Evolutionary conservation across 2,888 invertebrate genomes (phyloP).

Genomic region (Operophtera brumata): DNA sequence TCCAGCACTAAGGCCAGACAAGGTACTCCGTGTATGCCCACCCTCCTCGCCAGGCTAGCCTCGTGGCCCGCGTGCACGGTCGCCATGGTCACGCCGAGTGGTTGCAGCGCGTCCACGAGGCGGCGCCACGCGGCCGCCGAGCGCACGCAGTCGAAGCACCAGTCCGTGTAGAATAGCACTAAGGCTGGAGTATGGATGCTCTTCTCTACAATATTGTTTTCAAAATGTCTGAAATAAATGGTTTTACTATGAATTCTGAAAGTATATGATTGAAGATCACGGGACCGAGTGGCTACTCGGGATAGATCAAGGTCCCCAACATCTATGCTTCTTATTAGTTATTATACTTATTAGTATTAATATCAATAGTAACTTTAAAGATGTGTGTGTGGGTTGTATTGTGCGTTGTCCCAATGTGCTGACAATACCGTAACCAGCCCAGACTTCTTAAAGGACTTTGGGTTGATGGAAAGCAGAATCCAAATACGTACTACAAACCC

Average conservation of each 20-base stretch:
- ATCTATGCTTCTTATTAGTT: no score
- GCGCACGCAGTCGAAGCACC: conserved; percentile 95
- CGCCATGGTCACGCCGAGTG: conserved; percentile 89
- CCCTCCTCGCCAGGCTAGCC: conserved; percentile 85
- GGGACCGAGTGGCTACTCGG: no score
- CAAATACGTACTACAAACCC: no score
- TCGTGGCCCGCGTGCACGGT: conserved; percentile 92
- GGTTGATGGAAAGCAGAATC: no score
- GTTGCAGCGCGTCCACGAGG: conserved; percentile 92
- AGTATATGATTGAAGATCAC: no score
- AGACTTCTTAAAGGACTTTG: no score
- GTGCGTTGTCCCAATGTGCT: no score
- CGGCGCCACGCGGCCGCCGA: conserved; percentile 93
- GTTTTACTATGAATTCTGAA: background rate
- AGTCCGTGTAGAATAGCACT: conserved; percentile 95
- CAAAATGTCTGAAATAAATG: conserved; percentile 85
- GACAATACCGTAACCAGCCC: no score
- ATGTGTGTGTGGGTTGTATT: no score
- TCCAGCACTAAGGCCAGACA: conserved; percentile 90
- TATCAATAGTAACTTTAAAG: no score
- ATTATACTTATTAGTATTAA: no score
- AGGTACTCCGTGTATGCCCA: conserved; percentile 91
- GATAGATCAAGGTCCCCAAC: no score
- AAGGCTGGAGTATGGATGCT: conserved; percentile 91
- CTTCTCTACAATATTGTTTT: conserved; percentile 91